Evolutionary conservation across 2,888 invertebrate genomes (phyloP).

Genomic region (Xanthia icteritia): DNA sequence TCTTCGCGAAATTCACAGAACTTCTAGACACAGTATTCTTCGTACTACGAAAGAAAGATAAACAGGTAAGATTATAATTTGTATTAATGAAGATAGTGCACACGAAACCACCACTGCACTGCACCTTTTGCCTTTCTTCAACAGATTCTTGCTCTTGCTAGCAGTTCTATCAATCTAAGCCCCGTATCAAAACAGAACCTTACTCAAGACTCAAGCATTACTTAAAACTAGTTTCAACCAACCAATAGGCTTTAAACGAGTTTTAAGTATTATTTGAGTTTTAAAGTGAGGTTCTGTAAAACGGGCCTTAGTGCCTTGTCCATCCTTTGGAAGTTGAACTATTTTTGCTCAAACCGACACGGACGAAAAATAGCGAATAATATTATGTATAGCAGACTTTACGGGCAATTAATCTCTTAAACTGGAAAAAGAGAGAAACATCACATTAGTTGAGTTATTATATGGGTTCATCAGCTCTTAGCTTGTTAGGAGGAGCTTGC

Average conservation of each 20-base stretch:
- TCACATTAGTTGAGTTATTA: background rate
- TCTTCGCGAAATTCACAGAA: conserved; percentile 95
- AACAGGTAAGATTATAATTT: conserved; percentile 83
- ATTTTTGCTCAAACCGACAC: background rate
- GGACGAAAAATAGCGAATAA: background rate
- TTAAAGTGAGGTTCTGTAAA: too few species aligned
- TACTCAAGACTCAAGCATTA: too few species aligned
- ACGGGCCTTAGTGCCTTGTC: background rate
- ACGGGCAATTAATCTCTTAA: background rate
- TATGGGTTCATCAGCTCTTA: background rate
- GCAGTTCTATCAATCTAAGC: background rate
- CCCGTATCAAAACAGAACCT: too few species aligned
- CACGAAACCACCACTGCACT: background rate
- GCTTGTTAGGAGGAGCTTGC: too few species aligned
- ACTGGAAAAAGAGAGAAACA: background rate
- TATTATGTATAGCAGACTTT: background rate
- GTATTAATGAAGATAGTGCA: background rate
- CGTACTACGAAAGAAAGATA: conserved; percentile 93
- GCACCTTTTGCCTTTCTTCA: background rate
- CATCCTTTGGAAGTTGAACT: background rate
- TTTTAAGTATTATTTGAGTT: too few species aligned
- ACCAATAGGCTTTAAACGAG: too few species aligned
- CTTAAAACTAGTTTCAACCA: too few species aligned
- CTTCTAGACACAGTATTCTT: conserved; percentile 96
- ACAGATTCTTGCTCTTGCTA: background rate